Evolutionary conservation across 2,113 vertebrate genomes (phyloP).

Genomic region (Polypterus senegalus): DNA sequence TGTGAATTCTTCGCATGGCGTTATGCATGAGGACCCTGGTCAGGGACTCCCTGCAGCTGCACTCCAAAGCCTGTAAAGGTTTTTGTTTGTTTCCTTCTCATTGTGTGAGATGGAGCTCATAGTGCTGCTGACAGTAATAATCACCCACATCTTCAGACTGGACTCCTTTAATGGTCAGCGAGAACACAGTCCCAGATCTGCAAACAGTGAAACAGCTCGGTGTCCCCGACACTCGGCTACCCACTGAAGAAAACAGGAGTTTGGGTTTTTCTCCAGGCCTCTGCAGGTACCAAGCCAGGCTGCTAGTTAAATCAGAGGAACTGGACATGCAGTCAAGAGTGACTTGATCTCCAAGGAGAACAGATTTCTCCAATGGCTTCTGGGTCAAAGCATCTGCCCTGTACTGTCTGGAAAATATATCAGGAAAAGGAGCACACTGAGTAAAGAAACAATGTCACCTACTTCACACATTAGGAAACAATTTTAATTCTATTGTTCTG

Average conservation of each 20-base stretch:
- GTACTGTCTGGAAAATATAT: neutral
- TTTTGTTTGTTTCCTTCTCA: constrained; percentile 13
- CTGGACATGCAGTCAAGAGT: constrained; percentile 8
- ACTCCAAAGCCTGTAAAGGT: neutral
- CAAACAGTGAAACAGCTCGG: constrained; percentile 9
- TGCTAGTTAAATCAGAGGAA: neutral
- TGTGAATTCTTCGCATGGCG: too few relatives aligned
- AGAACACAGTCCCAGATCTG: constrained; percentile 12
- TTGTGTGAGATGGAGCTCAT: constrained; percentile 5
- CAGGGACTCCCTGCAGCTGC: too few relatives aligned
- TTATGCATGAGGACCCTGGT: too few relatives aligned
- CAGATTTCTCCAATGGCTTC: neutral
- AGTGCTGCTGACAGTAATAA: constrained; percentile 18
- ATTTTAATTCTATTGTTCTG: too few relatives aligned
- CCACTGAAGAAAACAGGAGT: neutral
- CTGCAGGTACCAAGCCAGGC: constrained; percentile 15
- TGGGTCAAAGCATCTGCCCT: neutral
- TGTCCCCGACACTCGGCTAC: constrained; percentile 2
- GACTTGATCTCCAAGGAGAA: constrained; percentile 1
- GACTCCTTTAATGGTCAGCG: constrained; percentile 14
- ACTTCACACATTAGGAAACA: too few relatives aligned
- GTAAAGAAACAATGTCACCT: too few relatives aligned
- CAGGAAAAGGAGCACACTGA: too few relatives aligned
- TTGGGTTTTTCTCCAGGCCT: constrained; percentile 7
- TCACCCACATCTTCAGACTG: constrained; percentile 7